These are phyloP conservation scores for Dromiciops gliroides DNA, from an alignment of 2,113 vertebrate genomes.

Conservation along the genomic window DNA sequence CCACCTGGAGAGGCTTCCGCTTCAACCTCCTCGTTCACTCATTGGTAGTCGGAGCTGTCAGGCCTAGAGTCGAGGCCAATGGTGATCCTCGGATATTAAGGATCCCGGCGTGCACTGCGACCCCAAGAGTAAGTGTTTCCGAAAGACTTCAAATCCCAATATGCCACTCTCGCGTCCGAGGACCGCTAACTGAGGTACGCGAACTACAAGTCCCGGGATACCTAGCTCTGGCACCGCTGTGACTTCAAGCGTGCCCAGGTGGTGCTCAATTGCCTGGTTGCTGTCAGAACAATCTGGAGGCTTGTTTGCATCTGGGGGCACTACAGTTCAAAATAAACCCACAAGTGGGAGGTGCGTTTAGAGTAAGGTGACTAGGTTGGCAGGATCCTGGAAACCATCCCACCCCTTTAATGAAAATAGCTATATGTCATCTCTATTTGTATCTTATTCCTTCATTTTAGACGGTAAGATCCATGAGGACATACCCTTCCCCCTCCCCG, in stretches of 20 bases:
- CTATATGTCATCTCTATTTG: not conserved
- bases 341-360: not conserved
- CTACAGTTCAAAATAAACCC: not conserved
- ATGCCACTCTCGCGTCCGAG: not conserved
- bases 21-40: not conserved
- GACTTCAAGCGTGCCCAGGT: not conserved
- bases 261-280: not conserved
- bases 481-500: not conserved
- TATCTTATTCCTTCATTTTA: not conserved
- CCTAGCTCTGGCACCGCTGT: not conserved
- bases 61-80: conserved; percentile 4
- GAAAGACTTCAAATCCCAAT: conserved; percentile 16
- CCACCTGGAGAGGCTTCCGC: not conserved
- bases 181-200: rapidly evolving
- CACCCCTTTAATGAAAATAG: not conserved
- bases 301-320: not conserved
- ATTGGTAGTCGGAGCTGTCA: conserved; percentile 55
- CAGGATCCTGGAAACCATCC: no score
- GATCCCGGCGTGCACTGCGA: conserved; percentile 44
- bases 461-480: not conserved
- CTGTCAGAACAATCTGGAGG: not conserved
- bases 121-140: not conserved
- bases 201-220: not conserved
- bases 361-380: not conserved
- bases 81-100: not conserved